These are phyloP conservation scores for Pomatostomus ruficeps DNA, from an alignment of 2,113 vertebrate species.

Conservation along the genomic window DNA sequence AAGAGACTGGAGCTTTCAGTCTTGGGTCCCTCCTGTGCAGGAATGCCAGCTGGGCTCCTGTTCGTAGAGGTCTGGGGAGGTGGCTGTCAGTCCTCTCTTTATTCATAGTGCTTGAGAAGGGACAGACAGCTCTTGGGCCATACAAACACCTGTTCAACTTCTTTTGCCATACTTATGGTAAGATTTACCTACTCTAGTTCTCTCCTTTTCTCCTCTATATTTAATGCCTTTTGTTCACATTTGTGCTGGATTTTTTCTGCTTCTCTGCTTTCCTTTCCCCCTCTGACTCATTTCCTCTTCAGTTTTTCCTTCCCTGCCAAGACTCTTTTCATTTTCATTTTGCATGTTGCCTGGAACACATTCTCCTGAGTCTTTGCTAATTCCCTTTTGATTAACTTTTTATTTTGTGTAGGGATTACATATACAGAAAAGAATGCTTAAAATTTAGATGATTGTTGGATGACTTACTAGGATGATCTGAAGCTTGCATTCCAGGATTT, in stretches of 20 bases:
- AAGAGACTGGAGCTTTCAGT: background rate
- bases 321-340: background rate
- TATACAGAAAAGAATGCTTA: background rate
- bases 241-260: background rate
- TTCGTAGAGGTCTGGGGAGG: background rate
- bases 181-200: background rate
- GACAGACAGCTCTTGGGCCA: background rate
- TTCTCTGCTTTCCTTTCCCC: background rate
- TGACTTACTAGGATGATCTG: background rate
- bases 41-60: background rate
- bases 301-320: background rate
- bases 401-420: background rate
- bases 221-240: background rate
- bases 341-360: background rate
- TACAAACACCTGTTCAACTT: background rate
- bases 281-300: background rate
- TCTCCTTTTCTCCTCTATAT: background rate
- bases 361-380: background rate
- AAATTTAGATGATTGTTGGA: background rate
- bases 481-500: background rate
- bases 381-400: constrained; percentile 16
- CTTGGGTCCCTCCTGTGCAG: background rate
- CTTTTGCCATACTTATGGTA: background rate
- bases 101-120: background rate
- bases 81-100: background rate